Percentiles rank a stretch among this genome's conserved stretches.
These are phyloP conservation scores for Vollenhovia emeryi DNA, from an alignment of 1,140 invertebrate genomes.

Conservation along the genomic window DNA sequence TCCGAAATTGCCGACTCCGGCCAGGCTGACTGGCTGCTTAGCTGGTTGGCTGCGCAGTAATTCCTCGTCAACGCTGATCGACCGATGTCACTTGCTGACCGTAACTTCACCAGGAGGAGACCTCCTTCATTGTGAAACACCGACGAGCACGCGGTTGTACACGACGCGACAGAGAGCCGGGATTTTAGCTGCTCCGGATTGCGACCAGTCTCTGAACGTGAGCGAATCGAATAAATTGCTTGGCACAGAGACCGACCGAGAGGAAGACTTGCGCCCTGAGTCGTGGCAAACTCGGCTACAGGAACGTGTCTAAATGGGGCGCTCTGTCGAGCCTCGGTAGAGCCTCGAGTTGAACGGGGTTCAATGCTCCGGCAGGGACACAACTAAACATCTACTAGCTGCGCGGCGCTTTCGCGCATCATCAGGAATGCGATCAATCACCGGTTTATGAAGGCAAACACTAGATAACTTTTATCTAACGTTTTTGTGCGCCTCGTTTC, in stretches of 20 bases:
- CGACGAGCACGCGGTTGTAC: neutral
- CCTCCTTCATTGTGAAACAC: neutral
- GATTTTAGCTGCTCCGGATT: constrained; percentile 36
- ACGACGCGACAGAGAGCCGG: constrained; percentile 12
- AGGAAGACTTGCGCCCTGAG: constrained; percentile 74
- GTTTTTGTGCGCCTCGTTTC: neutral
- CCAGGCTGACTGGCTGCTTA: neutral
- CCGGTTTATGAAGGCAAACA: neutral
- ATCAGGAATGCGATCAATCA: neutral
- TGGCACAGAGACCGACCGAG: constrained; percentile 62
- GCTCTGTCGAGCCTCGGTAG: neutral
- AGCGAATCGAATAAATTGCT: constrained; percentile 71
- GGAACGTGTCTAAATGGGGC: constrained; percentile 45
- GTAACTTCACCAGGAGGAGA: neutral
- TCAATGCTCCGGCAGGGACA: neutral
- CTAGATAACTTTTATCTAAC: constrained; percentile 49
- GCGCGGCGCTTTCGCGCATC: neutral
- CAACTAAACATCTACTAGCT: constrained; percentile 27
- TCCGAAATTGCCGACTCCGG: neutral
- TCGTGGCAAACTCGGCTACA: constrained; percentile 39
- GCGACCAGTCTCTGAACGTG: constrained; percentile 61
- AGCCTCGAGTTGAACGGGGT: neutral
- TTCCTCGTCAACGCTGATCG: neutral
- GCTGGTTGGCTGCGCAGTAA: neutral
- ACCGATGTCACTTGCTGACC: neutral